Evolutionary conservation across 1,140 invertebrate species (phyloP), one percentile per base, ranked within the genome.

Genomic region (Thereuonema tuberculata): DNA sequence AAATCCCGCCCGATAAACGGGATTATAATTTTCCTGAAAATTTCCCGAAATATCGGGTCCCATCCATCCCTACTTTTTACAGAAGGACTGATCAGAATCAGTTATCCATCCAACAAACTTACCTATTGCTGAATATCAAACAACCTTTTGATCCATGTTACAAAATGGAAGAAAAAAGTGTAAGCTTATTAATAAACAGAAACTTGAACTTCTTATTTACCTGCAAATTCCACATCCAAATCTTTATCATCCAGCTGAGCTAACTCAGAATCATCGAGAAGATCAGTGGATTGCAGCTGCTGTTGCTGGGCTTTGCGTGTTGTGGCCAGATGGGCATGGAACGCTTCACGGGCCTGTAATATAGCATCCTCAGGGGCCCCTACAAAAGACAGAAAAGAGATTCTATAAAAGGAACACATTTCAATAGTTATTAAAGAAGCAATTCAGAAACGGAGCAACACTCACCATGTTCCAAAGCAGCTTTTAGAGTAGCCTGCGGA

Each of bases 191-290:
- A n/a, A n/a, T n/a, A n/a, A n/a, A n/a, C n/a, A n/a, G n/a, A n/a
- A n/a, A n/a, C n/a, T n/a, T n/a, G n/a, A n/a, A n/a, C n/a, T n/a
- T n/a, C n/a, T n/a, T n/a, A n/a, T n/a, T 69, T 73, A 92, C 89
- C 89, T 53, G 87, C 85, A 31, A 93, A 80, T 75, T 98, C 95
- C 67, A 84, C 81, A 72, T 97, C 92, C 23, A 95, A 78, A 70
- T 98, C 93, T 53, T 92, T 80, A 73, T 96, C 93, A 68, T 96
- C 93, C 47, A 87, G 82, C 61, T 92, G 62, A 25, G 72, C 74
- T 1, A 96, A 79, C 72, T 97, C 93, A 61, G 83, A 89, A 72
- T 96, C 93, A 72, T 94, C 89, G 73, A 93, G 80, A 28, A 93
- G 78, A 70, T 93, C 90, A 47, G 82, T 78, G 46, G 83, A 84